Conservation (phyloP, 1,140 invertebrate genomes). For the Nasonia longicornis region DNA sequence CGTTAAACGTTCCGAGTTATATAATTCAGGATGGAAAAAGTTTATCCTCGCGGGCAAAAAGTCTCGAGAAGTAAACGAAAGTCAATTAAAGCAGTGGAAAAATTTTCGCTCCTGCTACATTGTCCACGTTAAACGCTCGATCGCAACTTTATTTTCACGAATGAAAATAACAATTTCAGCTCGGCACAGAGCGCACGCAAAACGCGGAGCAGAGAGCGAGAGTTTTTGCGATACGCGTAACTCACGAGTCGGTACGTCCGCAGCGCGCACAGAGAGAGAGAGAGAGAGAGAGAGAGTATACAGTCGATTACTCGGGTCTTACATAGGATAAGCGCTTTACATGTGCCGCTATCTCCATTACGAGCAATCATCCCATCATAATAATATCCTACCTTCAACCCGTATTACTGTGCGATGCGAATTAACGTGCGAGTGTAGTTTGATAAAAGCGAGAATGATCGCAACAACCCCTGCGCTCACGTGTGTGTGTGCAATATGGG, state of each 20-base stretch:
- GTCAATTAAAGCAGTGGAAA: no score
- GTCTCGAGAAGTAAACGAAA: no score
- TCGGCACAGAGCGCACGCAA: not conserved
- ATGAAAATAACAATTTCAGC: not conserved
- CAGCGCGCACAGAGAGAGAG: no score
- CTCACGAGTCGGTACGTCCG: constrained; percentile 13
- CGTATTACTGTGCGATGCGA: constrained; percentile 8
- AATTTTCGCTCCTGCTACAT: no score
- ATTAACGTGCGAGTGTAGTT: constrained; percentile 22
- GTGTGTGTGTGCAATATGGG: no score
- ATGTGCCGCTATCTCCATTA: constrained; percentile 38
- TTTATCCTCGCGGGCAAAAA: no score
- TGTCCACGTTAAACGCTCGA: not conserved
- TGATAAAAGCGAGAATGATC: constrained; percentile 9
- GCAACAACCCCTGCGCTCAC: not conserved
- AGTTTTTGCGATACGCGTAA: not conserved
- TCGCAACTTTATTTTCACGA: not conserved
- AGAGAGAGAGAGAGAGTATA: not conserved
- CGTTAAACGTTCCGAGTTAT: not conserved
- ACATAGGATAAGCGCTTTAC: constrained; percentile 28
- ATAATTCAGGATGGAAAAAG: not conserved
- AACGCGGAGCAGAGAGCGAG: not conserved
- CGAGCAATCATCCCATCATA: constrained; percentile 39
- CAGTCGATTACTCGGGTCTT: constrained; percentile 23
- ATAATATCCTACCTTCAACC: constrained; percentile 24